Evolutionary conservation across 2,888 invertebrate species (phyloP).

Genomic region (Apamea monoglypha): DNA sequence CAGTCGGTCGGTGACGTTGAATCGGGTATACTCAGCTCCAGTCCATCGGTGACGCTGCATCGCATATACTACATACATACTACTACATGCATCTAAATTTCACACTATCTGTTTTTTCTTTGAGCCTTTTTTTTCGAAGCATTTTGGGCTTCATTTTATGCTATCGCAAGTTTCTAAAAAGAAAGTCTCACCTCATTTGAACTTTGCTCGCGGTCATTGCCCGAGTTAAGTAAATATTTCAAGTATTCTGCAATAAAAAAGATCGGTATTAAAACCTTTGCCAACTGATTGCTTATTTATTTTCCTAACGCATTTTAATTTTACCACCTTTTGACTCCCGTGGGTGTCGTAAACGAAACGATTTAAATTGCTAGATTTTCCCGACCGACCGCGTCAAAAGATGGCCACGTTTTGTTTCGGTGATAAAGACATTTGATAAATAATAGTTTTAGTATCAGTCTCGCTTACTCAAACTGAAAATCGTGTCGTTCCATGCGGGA

Average conservation of each 20-base stretch:
- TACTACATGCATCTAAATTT: not conserved
- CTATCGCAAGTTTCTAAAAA: not conserved
- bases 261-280: constrained; percentile 14
- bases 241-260: constrained; percentile 26
- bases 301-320: constrained; percentile 12
- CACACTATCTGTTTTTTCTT: not conserved
- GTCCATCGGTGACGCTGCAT: not conserved
- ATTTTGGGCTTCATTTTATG: not conserved
- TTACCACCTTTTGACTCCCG: not conserved
- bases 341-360: not conserved
- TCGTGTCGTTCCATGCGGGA: not conserved
- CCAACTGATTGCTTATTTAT: constrained; percentile 22
- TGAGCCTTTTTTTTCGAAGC: not conserved
- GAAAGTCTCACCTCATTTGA: not conserved
- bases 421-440: not conserved
- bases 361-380: not conserved
- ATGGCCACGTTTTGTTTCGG: not conserved
- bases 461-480: not conserved
- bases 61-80: not conserved
- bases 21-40: not conserved
- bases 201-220: constrained; percentile 8
- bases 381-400: not conserved
- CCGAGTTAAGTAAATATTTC: constrained; percentile 27
- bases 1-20: not conserved
- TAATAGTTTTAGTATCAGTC: too few relatives aligned